Evolutionary conservation across 2,888 invertebrate genomes (phyloP).

Genomic region (Dorcus parallelipipedus): DNA sequence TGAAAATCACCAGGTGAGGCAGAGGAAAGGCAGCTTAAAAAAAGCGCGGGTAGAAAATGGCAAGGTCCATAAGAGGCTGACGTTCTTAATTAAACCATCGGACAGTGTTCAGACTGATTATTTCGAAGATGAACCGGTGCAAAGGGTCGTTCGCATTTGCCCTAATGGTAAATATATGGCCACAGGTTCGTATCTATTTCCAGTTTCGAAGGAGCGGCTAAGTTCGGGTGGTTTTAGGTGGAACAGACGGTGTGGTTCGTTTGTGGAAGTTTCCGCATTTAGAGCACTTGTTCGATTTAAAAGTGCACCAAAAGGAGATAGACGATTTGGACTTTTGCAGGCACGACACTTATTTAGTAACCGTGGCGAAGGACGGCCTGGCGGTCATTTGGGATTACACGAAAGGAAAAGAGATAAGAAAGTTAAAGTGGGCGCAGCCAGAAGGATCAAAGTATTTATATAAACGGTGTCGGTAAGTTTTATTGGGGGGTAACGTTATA

Average conservation of each 20-base stretch:
- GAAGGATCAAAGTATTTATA: conserved; percentile 77
- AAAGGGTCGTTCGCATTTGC: conserved; percentile 73
- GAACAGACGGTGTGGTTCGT: conserved; percentile 82
- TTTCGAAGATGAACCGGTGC: conserved; percentile 72
- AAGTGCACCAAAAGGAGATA: conserved; percentile 85
- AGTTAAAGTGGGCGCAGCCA: conserved; percentile 73
- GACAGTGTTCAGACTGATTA: conserved; percentile 87
- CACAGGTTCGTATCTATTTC: conserved; percentile 56
- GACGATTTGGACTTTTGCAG: conserved; percentile 92
- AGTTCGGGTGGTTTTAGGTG: conserved; percentile 50
- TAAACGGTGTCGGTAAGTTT: conserved; percentile 69
- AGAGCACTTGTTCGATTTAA: conserved; percentile 64
- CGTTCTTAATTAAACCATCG: conserved; percentile 71
- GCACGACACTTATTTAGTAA: conserved; percentile 70
- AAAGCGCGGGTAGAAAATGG: conserved; percentile 54
- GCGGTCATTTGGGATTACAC: conserved; percentile 76
- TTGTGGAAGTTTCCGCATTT: conserved; percentile 88
- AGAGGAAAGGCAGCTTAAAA: conserved; percentile 53
- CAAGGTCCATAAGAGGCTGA: conserved; percentile 60
- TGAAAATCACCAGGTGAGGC: conserved; percentile 25
- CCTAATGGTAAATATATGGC: conserved; percentile 76
- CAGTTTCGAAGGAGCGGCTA: background rate
- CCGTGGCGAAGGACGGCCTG: conserved; percentile 84
- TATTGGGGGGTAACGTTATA: background rate
- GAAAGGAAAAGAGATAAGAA: conserved; percentile 62